These are phyloP conservation scores for Heliconius nattereri DNA, from an alignment of 1,140 invertebrate genomes.

Conservation along the genomic window DNA sequence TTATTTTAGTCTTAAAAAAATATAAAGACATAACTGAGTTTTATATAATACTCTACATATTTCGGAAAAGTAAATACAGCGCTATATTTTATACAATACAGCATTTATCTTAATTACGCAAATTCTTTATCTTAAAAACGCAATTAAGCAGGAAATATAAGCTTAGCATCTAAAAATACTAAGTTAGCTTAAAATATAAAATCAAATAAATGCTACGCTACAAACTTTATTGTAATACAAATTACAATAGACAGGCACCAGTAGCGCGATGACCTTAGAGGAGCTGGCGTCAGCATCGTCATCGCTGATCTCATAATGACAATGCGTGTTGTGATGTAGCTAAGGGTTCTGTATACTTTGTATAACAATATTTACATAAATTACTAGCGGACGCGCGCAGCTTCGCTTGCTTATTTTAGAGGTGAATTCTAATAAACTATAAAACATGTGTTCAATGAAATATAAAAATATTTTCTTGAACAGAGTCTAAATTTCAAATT, in stretches of 20 bases:
- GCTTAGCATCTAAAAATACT: neutral
- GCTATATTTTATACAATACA: too few species aligned
- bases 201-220: neutral
- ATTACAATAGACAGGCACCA: slow-evolving; percentile 19
- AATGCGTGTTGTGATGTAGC: slow-evolving; percentile 16
- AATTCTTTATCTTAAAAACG: too few species aligned
- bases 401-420: too few species aligned
- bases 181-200: neutral
- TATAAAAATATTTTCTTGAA: too few species aligned
- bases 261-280: slow-evolving; percentile 49
- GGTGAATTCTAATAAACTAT: too few species aligned
- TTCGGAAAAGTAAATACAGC: neutral
- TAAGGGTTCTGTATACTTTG: neutral
- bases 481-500: too few species aligned
- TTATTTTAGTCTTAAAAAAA: too few species aligned
- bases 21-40: too few species aligned
- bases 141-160: neutral
- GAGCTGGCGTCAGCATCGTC: slow-evolving; percentile 52
- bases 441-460: too few species aligned
- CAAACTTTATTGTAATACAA: slow-evolving; percentile 8
- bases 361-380: neutral
- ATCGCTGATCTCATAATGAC: slow-evolving; percentile 40
- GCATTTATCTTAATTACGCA: too few species aligned
- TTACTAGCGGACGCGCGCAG: too few species aligned
- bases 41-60: neutral